These are phyloP conservation scores for Todus mexicanus DNA, from an alignment of 2,797 vertebrate species.

Conservation along the genomic window DNA sequence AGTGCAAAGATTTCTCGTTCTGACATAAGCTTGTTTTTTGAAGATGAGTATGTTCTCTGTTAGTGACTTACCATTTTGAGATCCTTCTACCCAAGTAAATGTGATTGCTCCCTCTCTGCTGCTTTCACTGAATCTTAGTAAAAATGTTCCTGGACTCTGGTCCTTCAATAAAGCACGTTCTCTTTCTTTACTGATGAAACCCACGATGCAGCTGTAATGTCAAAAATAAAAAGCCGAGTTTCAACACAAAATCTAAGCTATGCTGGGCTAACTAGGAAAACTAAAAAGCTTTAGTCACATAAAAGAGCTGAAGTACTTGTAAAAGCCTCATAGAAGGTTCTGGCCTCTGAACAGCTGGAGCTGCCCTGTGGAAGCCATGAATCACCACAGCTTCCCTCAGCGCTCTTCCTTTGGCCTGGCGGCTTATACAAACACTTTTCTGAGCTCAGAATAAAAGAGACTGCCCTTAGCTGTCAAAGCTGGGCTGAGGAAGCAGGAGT, in stretches of 20 bases:
- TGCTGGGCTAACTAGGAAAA: neutral
- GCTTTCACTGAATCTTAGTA: conserved; percentile 95
- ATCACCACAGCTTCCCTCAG: neutral
- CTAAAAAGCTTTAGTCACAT: neutral
- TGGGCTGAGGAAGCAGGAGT: neutral
- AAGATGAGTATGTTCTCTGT: neutral
- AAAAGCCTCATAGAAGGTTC: neutral
- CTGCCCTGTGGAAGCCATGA: neutral
- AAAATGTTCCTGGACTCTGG: conserved; percentile 87
- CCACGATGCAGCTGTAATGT: conserved; percentile 84
- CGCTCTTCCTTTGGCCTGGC: neutral
- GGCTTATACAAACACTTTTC: neutral
- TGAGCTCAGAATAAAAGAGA: neutral
- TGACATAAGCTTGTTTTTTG: neutral
- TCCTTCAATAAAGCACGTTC: conserved; percentile 85
- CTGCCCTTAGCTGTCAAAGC: neutral
- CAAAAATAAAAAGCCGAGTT: neutral
- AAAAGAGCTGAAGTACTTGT: neutral
- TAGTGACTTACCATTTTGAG: conserved; percentile 67
- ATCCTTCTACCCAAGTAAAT: conserved; percentile 88
- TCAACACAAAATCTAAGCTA: neutral
- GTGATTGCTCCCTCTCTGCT: conserved; percentile 93
- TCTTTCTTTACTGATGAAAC: conserved; percentile 92
- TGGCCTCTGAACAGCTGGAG: neutral
- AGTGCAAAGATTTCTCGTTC: neutral